Evolutionary conservation across 2,113 vertebrate species (phyloP).

Genomic region (Entomyzon cyanotis): DNA sequence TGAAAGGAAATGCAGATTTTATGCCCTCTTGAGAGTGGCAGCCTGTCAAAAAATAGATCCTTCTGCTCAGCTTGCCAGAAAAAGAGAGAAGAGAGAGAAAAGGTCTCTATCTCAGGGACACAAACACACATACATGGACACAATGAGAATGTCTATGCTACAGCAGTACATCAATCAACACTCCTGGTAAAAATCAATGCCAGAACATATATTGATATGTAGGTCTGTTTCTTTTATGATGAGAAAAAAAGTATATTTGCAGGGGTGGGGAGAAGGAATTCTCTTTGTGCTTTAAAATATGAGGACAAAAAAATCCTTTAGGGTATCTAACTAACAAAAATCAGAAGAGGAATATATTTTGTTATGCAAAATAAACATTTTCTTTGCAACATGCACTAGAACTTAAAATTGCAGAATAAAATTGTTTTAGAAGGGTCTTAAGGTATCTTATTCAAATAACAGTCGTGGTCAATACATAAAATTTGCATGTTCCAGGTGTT

Average conservation of each 20-base stretch:
- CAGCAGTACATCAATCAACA: neutral
- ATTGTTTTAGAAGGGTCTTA: neutral
- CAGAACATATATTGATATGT: neutral
- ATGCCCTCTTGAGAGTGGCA: conserved; percentile 51
- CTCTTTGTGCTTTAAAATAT: neutral
- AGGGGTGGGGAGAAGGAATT: rapidly evolving
- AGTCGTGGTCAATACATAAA: neutral
- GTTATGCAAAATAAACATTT: neutral
- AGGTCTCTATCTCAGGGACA: neutral
- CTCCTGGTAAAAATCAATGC: neutral
- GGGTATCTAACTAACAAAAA: neutral
- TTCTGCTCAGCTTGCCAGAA: conserved; percentile 29
- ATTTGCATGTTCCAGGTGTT: neutral
- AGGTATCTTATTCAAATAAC: neutral
- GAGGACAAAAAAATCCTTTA: neutral
- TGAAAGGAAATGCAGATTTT: conserved; percentile 69
- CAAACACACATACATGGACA: neutral
- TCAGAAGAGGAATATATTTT: neutral
- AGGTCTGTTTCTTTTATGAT: neutral
- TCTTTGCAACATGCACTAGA: neutral
- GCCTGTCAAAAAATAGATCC: conserved; percentile 52
- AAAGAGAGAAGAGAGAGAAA: neutral
- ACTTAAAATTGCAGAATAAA: neutral
- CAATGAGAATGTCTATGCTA: neutral
- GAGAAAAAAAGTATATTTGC: neutral